These are phyloP conservation scores for Girardia tigrina DNA, from an alignment of 2,888 invertebrate genomes.

Conservation along the genomic window DNA sequence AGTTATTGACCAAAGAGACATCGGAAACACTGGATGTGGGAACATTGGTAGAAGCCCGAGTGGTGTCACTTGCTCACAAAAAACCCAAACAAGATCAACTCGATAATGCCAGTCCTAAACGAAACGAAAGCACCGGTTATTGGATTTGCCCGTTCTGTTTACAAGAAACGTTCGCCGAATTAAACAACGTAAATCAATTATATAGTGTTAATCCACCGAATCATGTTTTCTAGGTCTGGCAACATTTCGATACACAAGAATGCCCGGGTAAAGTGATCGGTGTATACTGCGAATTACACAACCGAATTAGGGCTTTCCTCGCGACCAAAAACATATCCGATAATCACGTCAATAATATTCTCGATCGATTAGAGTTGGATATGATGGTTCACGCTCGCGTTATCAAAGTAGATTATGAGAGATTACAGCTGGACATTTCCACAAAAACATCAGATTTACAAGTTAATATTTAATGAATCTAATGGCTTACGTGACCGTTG, in stretches of 20 bases:
- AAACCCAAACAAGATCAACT: constrained; percentile 81
- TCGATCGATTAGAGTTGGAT: constrained; percentile 39
- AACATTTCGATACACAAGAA: constrained; percentile 79
- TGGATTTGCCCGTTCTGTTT: constrained; percentile 96
- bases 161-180: constrained; percentile 82
- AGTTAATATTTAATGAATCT: background rate
- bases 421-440: constrained; percentile 70
- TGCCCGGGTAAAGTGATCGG: constrained; percentile 92
- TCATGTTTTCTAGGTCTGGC: constrained; percentile 64
- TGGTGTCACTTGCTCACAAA: constrained; percentile 63
- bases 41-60: constrained; percentile 57
- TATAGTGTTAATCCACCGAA: background rate
- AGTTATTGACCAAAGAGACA: constrained; percentile 84
- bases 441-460: constrained; percentile 50
- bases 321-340: constrained; percentile 62
- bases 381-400: constrained; percentile 61
- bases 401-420: constrained; percentile 83
- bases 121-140: constrained; percentile 78
- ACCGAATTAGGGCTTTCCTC: constrained; percentile 78
- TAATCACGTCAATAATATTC: constrained; percentile 35
- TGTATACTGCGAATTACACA: constrained; percentile 73
- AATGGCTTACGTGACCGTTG: background rate
- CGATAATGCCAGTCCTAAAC: constrained; percentile 83
- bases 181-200: constrained; percentile 18
- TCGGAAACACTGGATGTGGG: constrained; percentile 79